phyloP scores from a whole-genome alignment of 2,888 invertebrate genomes.

The Tanypteryx hageni region DNA sequence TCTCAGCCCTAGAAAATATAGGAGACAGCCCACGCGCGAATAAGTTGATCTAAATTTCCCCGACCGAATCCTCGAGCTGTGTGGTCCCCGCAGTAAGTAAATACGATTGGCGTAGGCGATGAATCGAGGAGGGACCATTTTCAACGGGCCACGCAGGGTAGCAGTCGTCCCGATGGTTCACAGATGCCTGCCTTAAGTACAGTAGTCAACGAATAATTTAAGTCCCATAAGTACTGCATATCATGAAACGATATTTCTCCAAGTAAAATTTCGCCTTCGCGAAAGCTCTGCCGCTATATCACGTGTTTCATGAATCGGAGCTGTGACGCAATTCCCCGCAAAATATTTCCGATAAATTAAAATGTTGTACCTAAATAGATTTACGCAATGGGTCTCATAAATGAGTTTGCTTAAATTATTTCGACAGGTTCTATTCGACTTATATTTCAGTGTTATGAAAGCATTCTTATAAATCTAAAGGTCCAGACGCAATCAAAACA shows the following conservation, averaged over 20 bases:
- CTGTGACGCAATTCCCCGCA: slow-evolving; percentile 24
- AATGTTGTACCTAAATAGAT: slow-evolving; percentile 1
- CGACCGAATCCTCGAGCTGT: slow-evolving; percentile 41
- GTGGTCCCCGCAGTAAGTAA: slow-evolving; percentile 38
- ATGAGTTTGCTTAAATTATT: background rate
- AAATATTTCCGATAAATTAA: slow-evolving; percentile 6
- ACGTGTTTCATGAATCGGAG: background rate
- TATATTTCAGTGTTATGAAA: background rate
- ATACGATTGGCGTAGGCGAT: slow-evolving; percentile 29
- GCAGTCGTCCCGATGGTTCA: slow-evolving; percentile 28
- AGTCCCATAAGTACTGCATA: slow-evolving; percentile 17
- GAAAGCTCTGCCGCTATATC: background rate
- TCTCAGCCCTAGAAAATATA: background rate
- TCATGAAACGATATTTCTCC: background rate
- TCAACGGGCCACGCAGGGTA: background rate
- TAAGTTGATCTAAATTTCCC: slow-evolving; percentile 57
- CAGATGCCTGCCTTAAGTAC: slow-evolving; percentile 20
- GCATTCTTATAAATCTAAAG: too few species aligned
- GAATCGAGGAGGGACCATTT: background rate
- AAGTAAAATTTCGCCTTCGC: background rate
- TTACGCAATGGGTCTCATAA: background rate
- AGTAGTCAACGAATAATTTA: slow-evolving; percentile 24
- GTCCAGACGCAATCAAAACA: too few species aligned
- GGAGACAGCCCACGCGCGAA: background rate
- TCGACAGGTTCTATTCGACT: background rate